Evolutionary conservation across 2,888 invertebrate species (phyloP), one percentile per base, ranked within the genome.

Genomic region (Eudemis profundana): DNA sequence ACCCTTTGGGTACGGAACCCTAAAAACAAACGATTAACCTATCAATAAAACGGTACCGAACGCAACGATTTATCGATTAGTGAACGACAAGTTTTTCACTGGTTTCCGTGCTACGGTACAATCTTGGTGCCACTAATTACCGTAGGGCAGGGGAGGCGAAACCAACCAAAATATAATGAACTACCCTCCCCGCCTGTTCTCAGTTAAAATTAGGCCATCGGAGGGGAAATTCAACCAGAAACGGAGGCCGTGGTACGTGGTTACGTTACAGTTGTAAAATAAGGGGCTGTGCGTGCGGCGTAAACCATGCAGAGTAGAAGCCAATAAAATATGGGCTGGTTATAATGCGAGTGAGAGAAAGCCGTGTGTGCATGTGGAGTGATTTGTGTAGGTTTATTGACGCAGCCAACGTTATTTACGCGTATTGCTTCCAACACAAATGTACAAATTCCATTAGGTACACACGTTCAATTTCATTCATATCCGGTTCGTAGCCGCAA

Each of bases 281-380:
- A 62, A 36, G 59, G 74, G 68, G 69, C 66, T 70, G 72, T 72
- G 78, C 76, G 74, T 78, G 78, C 68, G 73, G 72, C 62, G 76
- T 68, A 71, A 76, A 75, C 72, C 67, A 68, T 69, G 74, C 72
- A 68, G 73, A 71, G 74, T 72, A 68, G 73, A 71, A 72, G 72
- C 71, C 69, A 69, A 72, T 66, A 70, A 77, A 75, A 76, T 79
- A 77, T 74, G 73, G 73, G 69, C 72, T 74, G 75, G 74, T 70
- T 75, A 77, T 77, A 75, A 78, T 77, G 75, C 75, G 69, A 71
- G 71, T 67, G 72, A 69, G 68, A 71, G 68, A 73, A 74, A 71
- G 67, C 65, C 71, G 68, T 68, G 70, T 68, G 72, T 73, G 74
- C 74, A 71, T 78, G 17, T 50, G 51, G 74, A 63, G 59, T 33